phyloP scores from a whole-genome alignment of 2,797 vertebrate species.

The Austrolebias charrua region DNA sequence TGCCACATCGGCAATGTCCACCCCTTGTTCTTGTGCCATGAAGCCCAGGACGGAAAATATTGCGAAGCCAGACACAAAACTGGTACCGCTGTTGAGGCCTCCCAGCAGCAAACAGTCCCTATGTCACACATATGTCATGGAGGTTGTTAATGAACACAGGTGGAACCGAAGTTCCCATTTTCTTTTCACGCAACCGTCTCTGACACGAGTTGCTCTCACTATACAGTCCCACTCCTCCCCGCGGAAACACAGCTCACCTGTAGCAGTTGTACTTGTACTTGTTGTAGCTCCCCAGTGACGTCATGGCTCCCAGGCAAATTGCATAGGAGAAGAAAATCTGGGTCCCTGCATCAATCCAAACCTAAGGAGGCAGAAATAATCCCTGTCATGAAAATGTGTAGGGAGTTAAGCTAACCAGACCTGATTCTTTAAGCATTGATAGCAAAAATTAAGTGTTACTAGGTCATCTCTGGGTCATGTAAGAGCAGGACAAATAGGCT shows the following conservation, averaged over 20 bases:
- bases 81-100: conserved; percentile 99
- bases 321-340: conserved; percentile 99
- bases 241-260: conserved; percentile 84
- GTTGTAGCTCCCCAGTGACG: conserved; percentile 98
- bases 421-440: background rate
- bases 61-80: conserved; percentile 99
- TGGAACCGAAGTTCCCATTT: conserved; percentile 88
- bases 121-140: conserved; percentile 99
- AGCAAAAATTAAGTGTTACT: too few relatives aligned
- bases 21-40: conserved; percentile 99
- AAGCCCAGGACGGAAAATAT: conserved; percentile 99
- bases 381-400: too few relatives aligned
- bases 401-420: background rate
- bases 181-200: conserved; percentile 74
- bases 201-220: conserved; percentile 72
- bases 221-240: conserved; percentile 56
- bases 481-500: too few relatives aligned
- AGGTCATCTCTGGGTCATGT: too few relatives aligned
- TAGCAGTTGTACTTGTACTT: conserved; percentile 99
- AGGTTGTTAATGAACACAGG: conserved; percentile 89
- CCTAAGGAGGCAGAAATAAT: conserved; percentile 69
- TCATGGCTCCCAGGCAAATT: conserved; percentile 99
- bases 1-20: conserved; percentile 99
- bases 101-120: conserved; percentile 99
- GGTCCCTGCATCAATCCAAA: conserved; percentile 98